A percentile compares a stretch with the other conserved stretches of the same genome.
These are phyloP conservation scores for Eubasilissa splendida DNA, from an alignment of 2,888 invertebrate species.

Conservation along the genomic window DNA sequence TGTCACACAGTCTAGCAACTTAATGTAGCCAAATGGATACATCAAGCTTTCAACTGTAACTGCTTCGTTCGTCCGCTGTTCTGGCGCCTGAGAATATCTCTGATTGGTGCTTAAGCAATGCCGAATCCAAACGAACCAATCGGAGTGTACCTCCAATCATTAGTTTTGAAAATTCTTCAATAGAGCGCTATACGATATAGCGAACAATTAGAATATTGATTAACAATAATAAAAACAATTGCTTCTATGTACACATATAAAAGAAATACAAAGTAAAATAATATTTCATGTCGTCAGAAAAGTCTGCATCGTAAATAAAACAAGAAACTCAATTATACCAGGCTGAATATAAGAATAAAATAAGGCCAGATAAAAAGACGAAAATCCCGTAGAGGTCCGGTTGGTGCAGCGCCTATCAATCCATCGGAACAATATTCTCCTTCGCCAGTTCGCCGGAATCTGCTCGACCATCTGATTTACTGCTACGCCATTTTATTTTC, in stretches of 20 bases:
- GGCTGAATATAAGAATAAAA: conserved; percentile 8
- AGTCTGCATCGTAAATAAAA: background rate
- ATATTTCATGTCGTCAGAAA: too few relatives aligned
- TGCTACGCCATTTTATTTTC: conserved; percentile 37
- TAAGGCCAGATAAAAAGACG: conserved; percentile 17
- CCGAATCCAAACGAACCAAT: conserved; percentile 1
- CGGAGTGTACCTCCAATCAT: too few relatives aligned
- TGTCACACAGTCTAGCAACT: conserved; percentile 16
- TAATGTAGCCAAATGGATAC: conserved; percentile 16
- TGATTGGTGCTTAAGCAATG: background rate
- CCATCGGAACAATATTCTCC: conserved; percentile 38
- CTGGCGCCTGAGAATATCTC: conserved; percentile 1
- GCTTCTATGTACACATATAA: too few relatives aligned
- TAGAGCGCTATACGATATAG: too few relatives aligned
- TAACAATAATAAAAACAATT: too few relatives aligned
- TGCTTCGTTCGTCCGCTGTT: background rate
- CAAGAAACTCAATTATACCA: conserved; percentile 33
- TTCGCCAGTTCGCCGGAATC: conserved; percentile 36
- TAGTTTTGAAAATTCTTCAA: too few relatives aligned
- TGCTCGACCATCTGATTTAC: conserved; percentile 36
- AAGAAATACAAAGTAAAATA: too few relatives aligned
- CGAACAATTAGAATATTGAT: too few relatives aligned
- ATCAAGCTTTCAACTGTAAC: background rate
- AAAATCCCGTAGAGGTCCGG: conserved; percentile 30
- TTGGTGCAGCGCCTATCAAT: conserved; percentile 32